Conservation (phyloP, 2,888 invertebrate species). For the Caenorhabditis sp. region DNA sequence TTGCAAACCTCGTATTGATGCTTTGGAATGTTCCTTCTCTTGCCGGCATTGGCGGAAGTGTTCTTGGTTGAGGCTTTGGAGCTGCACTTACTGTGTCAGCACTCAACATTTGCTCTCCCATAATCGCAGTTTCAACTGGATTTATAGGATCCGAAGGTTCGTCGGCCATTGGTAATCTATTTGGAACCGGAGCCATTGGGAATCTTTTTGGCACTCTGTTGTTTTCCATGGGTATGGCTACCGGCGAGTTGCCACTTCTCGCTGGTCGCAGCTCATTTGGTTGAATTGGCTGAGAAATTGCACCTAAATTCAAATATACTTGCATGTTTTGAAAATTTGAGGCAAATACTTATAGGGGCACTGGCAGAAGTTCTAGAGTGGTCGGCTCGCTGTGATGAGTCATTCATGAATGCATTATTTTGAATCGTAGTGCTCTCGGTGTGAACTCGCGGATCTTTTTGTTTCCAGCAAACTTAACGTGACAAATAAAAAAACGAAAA, state of each 20-base stretch:
- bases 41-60: constrained; percentile 60
- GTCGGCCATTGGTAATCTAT: constrained; percentile 32
- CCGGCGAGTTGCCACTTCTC: constrained; percentile 5
- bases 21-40: constrained; percentile 65
- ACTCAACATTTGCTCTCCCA: not conserved
- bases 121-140: constrained; percentile 20
- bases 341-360: constrained; percentile 18
- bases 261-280: not conserved
- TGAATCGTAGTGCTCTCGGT: constrained; percentile 31
- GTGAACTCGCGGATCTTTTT: constrained; percentile 52
- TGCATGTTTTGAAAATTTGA: no score
- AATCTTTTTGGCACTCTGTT: constrained; percentile 32
- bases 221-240: constrained; percentile 23
- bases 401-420: constrained; percentile 55
- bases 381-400: constrained; percentile 9
- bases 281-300: not conserved
- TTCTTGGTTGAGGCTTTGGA: constrained; percentile 46
- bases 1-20: constrained; percentile 55
- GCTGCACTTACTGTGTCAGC: constrained; percentile 34
- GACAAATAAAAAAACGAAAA: not conserved
- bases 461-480: constrained; percentile 57
- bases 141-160: constrained; percentile 17
- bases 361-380: constrained; percentile 5
- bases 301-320: not conserved
- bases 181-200: constrained; percentile 45